phyloP scores from a whole-genome alignment of 2,113 vertebrate genomes.

The Cacatua alba region DNA sequence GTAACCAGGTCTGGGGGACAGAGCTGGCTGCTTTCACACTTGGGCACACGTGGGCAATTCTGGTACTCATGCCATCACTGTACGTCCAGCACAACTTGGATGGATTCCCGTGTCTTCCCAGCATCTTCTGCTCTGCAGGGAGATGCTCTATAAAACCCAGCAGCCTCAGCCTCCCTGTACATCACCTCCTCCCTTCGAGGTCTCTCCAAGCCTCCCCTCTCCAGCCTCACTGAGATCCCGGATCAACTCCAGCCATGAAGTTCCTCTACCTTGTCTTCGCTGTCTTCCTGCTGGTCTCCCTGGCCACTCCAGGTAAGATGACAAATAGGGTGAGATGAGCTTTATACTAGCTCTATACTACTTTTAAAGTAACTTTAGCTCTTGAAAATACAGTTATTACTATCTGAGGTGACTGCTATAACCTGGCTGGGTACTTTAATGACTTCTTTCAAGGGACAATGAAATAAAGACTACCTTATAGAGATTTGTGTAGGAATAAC shows the following conservation, averaged over 20 bases:
- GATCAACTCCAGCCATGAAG: constrained; percentile 45
- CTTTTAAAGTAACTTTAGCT: neutral
- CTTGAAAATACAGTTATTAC: neutral
- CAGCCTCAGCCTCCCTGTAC: neutral
- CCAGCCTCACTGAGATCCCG: neutral
- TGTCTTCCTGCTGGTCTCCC: constrained; percentile 40
- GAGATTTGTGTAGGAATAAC: neutral
- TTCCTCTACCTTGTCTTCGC: constrained; percentile 8
- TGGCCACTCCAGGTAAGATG: constrained; percentile 55
- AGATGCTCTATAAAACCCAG: constrained; percentile 39
- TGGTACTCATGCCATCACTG: neutral
- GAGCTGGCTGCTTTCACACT: neutral
- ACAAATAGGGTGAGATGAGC: neutral
- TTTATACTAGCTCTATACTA: neutral
- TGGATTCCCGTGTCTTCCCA: neutral
- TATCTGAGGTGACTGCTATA: neutral
- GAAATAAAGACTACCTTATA: neutral
- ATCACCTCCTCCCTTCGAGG: neutral
- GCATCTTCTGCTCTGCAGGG: neutral
- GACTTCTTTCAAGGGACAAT: neutral
- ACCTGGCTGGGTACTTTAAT: neutral
- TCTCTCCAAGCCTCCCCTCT: neutral
- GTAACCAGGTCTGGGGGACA: neutral
- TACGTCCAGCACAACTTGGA: neutral
- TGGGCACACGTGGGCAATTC: neutral